Evolutionary conservation across 2,888 invertebrate species (phyloP), one percentile per base, ranked within the genome.

Genomic region (Sialis fuliginosa): DNA sequence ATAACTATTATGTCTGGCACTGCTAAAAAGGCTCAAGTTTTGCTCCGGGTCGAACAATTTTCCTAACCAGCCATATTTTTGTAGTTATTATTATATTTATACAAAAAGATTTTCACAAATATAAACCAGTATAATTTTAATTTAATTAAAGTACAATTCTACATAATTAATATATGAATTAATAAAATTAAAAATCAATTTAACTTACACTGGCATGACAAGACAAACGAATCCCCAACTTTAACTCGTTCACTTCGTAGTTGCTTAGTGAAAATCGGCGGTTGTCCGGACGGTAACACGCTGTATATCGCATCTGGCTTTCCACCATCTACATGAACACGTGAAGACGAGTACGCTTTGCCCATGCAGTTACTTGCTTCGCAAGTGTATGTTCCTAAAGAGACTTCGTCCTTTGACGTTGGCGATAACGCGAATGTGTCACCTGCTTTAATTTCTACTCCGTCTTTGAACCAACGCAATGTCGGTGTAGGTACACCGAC

Each of bases 331-430:
- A 88, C 83, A 58, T 86, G 86, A 8, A 90, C 84, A 63, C 80
- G 82, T 5, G 88, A 88, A 33, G 84, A 83, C 47, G 88, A 88
- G 58, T 81, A 79, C 1, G 83, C 77, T 51, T 78, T 76, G 30
- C 90, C 90, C 85, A 90, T 87, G 61, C 89, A 89, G 66, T 90
- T 90, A 46, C 80, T 73, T 0, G 89, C 90, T 61, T 89, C 86
- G 57, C 90, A 90, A 0, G 85, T 84, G 62, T 90, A 90, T 0
- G 84, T 85, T 31, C 90, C 90, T 48, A 90, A 67, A 0, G 88
- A 87, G 0, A 87, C 87, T 4, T 87, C 85, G 60, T 90, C 89
- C 49, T 84, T 80, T 0, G 82, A 78, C 60, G 84, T 83, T 1
- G 87, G 88, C 0, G 86, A 86, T 42, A 90, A 66, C 0, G 89